Evolutionary conservation across 64 coral and sea anemone genomes (phyloP).

Genomic region (Platygyra sinensis): DNA sequence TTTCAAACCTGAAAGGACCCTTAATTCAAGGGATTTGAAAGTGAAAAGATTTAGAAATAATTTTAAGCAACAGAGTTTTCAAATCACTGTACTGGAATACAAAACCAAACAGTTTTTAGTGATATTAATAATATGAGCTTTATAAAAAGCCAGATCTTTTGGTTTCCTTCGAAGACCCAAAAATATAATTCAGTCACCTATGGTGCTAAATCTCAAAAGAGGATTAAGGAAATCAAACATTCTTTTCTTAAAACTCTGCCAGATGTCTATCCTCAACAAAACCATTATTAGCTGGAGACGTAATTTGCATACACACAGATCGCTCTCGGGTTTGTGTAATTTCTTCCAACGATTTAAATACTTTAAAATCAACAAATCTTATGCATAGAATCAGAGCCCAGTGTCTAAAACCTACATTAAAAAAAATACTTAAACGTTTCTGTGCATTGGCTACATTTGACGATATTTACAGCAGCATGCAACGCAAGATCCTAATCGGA

Average conservation of each 20-base stretch:
- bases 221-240: slow-evolving; percentile 10
- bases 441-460: too few relatives aligned
- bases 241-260: slow-evolving; percentile 6
- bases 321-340: background rate
- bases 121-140: background rate
- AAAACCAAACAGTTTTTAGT: background rate
- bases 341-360: background rate
- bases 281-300: background rate
- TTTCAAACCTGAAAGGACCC: too few relatives aligned
- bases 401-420: background rate
- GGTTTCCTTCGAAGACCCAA: background rate
- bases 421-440: too few relatives aligned
- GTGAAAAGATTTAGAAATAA: too few relatives aligned
- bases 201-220: background rate
- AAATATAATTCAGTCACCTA: background rate
- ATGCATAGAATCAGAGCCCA: background rate
- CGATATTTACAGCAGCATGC: too few relatives aligned
- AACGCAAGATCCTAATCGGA: background rate
- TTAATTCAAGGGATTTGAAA: too few relatives aligned
- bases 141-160: slow-evolving; percentile 16
- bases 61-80: too few relatives aligned
- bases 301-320: slow-evolving; percentile 12
- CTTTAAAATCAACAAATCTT: background rate
- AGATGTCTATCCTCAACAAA: background rate
- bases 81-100: background rate